Conservation (phyloP, 2,888 invertebrate genomes). For the Euplagia quadripunctaria region DNA sequence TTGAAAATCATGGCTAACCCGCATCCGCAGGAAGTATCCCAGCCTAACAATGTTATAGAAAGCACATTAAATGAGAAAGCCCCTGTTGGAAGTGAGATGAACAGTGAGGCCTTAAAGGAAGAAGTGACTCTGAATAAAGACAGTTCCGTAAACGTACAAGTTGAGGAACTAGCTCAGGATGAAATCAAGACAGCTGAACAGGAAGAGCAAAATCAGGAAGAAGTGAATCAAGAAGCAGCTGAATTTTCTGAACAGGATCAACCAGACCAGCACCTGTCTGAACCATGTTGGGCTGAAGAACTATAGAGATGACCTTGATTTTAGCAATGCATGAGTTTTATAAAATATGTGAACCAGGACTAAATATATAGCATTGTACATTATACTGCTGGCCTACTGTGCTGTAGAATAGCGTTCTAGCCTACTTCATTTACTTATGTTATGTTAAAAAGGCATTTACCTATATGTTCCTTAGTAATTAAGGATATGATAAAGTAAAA, state of each 20-base stretch:
- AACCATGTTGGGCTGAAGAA: background rate
- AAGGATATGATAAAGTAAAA: slow-evolving; percentile 6
- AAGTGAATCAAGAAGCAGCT: background rate
- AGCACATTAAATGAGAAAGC: background rate
- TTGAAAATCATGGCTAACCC: slow-evolving; percentile 5
- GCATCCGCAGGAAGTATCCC: background rate
- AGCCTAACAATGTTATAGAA: background rate
- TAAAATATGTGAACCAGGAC: background rate
- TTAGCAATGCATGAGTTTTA: background rate
- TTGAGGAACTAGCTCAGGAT: background rate
- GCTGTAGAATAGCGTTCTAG: background rate
- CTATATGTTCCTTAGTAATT: background rate
- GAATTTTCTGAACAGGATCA: background rate
- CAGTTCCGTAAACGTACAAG: background rate
- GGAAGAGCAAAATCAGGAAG: background rate
- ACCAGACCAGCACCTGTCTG: background rate
- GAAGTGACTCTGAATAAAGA: background rate
- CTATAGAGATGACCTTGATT: background rate
- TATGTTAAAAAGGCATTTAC: background rate
- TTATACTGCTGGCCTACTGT: no score
- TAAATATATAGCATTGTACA: background rate
- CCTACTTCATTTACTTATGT: background rate
- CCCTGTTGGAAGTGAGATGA: background rate
- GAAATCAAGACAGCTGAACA: background rate
- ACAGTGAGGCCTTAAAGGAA: no score